Conservation (phyloP, 2,888 invertebrate species). For the Alloplasta piceator region DNA sequence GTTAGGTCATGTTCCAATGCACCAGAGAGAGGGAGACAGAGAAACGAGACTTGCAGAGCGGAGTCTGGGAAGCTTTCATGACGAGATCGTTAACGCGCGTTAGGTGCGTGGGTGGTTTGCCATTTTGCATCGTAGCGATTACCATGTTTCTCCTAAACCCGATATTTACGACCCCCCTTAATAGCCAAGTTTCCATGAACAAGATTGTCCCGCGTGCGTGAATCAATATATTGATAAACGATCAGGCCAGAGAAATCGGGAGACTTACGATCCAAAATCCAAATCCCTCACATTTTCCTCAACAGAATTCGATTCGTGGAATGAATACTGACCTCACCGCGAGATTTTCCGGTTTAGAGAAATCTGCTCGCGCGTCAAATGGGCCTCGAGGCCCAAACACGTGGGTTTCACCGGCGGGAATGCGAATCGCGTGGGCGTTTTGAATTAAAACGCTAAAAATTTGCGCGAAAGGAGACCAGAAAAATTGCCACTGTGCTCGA, state of each 20-base stretch:
- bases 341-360: too few relatives aligned
- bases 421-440: background rate
- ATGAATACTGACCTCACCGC: too few relatives aligned
- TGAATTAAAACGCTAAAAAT: background rate
- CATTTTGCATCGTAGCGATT: constrained; percentile 70
- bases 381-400: background rate
- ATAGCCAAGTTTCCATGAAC: background rate
- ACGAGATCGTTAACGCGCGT: constrained; percentile 63
- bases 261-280: constrained; percentile 58
- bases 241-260: constrained; percentile 32
- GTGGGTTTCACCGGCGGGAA: background rate
- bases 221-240: background rate
- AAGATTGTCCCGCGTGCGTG: background rate
- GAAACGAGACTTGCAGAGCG: constrained; percentile 14
- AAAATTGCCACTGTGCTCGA: constrained; percentile 25
- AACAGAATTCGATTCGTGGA: background rate
- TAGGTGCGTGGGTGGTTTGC: constrained; percentile 68
- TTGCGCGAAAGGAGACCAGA: background rate
- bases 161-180: constrained; percentile 69
- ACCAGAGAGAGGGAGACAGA: constrained; percentile 31
- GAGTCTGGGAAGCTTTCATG: constrained; percentile 38
- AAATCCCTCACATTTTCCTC: background rate
- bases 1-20: constrained; percentile 69
- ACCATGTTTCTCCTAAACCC: constrained; percentile 57
- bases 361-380: background rate